Base-by-base conservation (phyloP, 2,888 invertebrate genomes). In the Pocota personata region DNA sequence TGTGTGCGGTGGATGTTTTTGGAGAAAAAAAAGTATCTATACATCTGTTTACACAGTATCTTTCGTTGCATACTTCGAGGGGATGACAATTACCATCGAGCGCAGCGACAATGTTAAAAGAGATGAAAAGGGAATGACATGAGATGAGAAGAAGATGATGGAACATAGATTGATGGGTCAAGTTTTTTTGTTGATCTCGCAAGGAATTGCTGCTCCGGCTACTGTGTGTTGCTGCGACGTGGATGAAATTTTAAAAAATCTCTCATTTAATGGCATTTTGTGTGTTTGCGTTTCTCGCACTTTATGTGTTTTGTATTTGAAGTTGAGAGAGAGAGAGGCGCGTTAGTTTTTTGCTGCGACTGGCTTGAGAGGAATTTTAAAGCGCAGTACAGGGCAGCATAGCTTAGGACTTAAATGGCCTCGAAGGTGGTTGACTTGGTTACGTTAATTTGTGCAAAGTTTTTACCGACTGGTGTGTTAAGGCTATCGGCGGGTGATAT, bases 211-310 rank as follows among this genome's bases (percentile, higher is more conserved):
- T 27, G 52, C 16, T 32, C 6, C 19, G 35, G 82, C 64, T 82
- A 58, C 43, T 67, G 66, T 69, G 40, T 43, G 40, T 21, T 37
- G 52, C 67, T 12, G 69, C 10, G 73, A 84, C 83, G 83, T 84
- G 84, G 79, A 69, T 79, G 50, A 69, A 79, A 79, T 84, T 84
- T 79, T 50, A 69, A 79, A 64, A 37, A 69, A 58, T 83, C 60
- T 32, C 46, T 58, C 73, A 79, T 75, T 79, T 71, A 40, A 86
- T 86, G 86, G 82, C 82, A 86, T 86, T 86, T 86, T 60, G 62
- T 82, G 82, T 86, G 86, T 82, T 86, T 86, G 72, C 82, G 86
- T 86, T 86, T 82, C 76, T 86, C 72, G 86, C 86, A 86, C 86
- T 77, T 82, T 76, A 46, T 86, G 72, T 60, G 76, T 86, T 86